Base-by-base conservation (phyloP, 2,888 invertebrate species). In the Parnassius apollo region DNA sequence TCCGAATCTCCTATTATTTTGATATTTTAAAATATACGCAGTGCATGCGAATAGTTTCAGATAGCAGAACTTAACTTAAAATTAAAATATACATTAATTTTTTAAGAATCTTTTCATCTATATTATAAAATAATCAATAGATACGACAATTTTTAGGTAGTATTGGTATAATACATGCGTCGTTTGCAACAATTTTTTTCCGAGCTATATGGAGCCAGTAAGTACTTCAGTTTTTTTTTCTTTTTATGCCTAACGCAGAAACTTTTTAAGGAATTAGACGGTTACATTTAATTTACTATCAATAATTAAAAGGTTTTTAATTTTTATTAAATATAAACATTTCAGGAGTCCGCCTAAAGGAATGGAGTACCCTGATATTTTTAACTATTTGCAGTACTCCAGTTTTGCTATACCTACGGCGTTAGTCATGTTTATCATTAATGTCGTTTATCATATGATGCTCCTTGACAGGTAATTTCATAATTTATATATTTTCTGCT, bases 331-430 rank as follows among this genome's bases (percentile, higher is more conserved):
- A 4, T 7, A 7, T 35, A 35, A 35, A 9, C 45, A 65, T 68
- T 67, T 12, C 68, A 81, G 81, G 56, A 69, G 66, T 50, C 64
- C 66, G 11, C 44, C 57, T 0, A 1, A 2, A 1, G 51, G 12
- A 0, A 3, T 46, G 1, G 76, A 75, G 9, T 82, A 69, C 65
- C 73, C 83, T 0, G 87, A 88, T 61, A 71, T 88, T 25, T 85
- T 85, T 53, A 88, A 88, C 64, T 88, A 80, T 59, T 62, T 85
- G n/a, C 82, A 86, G 63, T 88, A 82, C 61, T 73, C 80, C 0
- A 67, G 69, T 0, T 88, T 81, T 62, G 83, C 85, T 0, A 73
- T 87, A 18, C 88, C 88, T 0, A 65, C 80, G 1, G 78, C 82
- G 7, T 66, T 85, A 8, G 2, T 74, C 2, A 81, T 84, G 78